Base-by-base conservation (phyloP, 2,888 invertebrate genomes). In the Diplolepis rosae region DNA sequence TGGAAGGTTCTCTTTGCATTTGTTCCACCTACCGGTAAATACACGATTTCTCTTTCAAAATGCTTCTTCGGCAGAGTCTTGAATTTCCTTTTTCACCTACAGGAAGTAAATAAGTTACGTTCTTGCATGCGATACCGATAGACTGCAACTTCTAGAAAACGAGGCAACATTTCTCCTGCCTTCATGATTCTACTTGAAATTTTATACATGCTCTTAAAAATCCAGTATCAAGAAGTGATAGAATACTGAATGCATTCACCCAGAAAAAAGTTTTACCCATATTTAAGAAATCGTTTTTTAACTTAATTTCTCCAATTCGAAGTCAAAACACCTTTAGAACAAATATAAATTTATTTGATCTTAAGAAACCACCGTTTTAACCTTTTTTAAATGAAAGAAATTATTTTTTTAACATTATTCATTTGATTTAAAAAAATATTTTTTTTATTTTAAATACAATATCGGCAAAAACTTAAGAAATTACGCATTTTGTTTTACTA, bases 1-100 rank as follows among this genome's bases (percentile, higher is more conserved):
- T 99, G 99, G 99, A 99, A 99, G 91, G 91, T 99, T 68, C 90
- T 98, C 74, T 99, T 99, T 90, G 99, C 99, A 73, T 96, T 98
- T 89, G 96, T 99, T 77, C 99, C 99, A 82, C 99, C 99, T 27
- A 99, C 99, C 90, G 98, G 97, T 96, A 90, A 89, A 89, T 85
- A 70, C 28, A 13, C 42, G 13, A 68, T 74, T 71, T 42, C 70
- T 72, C 68, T 69, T 50, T 5, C 30, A 48, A 73, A 28, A 67
- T 69, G 30, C 51, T 65, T 66, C 54, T 28, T 35, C 18, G 54
- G 13, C 32, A 54, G 61, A 7, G 28, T 22, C 13, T 61, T 61
- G 24, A 35, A n/a, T n/a, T n/a, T n/a, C 39, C 35, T 22, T 27
- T 39, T 18, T 42, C 39, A 39, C 5, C 61, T 35, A 39, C 39